Evolutionary conservation across 2,113 vertebrate genomes (phyloP), one percentile per base, ranked within the genome.

Genomic region (Aramus guarauna): DNA sequence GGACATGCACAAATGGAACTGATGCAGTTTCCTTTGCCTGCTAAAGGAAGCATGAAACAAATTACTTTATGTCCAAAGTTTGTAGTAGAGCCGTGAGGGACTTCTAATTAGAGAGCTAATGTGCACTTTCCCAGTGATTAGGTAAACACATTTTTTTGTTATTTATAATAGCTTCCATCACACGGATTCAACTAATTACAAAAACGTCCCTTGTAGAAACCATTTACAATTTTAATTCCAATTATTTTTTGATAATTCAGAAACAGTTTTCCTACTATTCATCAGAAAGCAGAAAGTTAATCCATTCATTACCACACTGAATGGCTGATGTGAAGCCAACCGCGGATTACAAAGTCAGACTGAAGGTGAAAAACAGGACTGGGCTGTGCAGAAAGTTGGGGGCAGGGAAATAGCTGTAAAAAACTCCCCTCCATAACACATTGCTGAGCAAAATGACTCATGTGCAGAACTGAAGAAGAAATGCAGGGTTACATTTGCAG

Each of bases 131-230:
- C 66, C 43, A 73, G 74, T 67, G 95, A 97, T 95, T 96, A 96
- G 95, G 94, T 97, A 97, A 97, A 97, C 94, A 96, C 27, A 26
- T 69, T 93, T 97, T 96, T 97, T 95, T 90, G 84, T 96, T 97
- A 94, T 95, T 96, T 86, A 85, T 96, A 95, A 96, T 91, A 95
- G 88, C 74, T 95, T 95, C 77, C 68, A 85, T 94, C 96, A 81
- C 72, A 96, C 0, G 16, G 82, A 96, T 96, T 78, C 85, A 91
- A 67, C 90, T 95, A 96, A 97, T 97, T 96, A 95, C 92, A 96
- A 95, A 97, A 93, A 30, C 4, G 20, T 92, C 71, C 88, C 90
- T 96, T 94, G 92, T 94, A 97, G 95, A 93, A 95, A 78, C 86
- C 80, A 92, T 96, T 97, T 96, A 95, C 80, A 90, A 96, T 95